phyloP scores from a whole-genome alignment of 2,888 invertebrate species.

The Nephrotoma guestfalica region DNA sequence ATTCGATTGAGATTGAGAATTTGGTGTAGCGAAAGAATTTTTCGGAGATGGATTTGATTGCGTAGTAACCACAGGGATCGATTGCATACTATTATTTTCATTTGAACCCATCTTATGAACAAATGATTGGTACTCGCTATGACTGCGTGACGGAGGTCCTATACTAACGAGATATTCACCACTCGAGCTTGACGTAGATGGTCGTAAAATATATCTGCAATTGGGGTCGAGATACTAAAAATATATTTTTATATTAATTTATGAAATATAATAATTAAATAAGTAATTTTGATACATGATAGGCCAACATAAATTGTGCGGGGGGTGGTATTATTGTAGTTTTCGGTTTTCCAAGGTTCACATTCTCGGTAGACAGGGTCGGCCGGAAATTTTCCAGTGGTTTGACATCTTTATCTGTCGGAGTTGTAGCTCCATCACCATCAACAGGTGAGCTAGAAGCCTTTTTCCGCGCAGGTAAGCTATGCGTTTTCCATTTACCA shows the following conservation, averaged over 20 bases:
- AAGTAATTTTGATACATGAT: slow-evolving; percentile 28
- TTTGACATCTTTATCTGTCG: slow-evolving; percentile 30
- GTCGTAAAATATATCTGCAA: slow-evolving; percentile 56
- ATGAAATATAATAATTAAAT: slow-evolving; percentile 15
- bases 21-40: slow-evolving; percentile 14
- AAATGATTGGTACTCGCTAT: slow-evolving; percentile 52
- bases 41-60: slow-evolving; percentile 27
- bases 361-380: slow-evolving; percentile 70
- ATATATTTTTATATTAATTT: slow-evolving; percentile 30
- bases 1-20: slow-evolving; percentile 17
- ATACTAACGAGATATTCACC: slow-evolving; percentile 59
- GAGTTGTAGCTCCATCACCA: slow-evolving; percentile 36
- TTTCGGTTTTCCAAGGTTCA: slow-evolving; percentile 31
- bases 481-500: slow-evolving; percentile 82
- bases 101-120: slow-evolving; percentile 42
- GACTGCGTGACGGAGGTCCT: slow-evolving; percentile 45
- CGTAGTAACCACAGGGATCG: slow-evolving; percentile 3
- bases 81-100: slow-evolving; percentile 16
- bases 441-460: slow-evolving; percentile 39
- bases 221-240: slow-evolving; percentile 48
- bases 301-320: slow-evolving; percentile 39
- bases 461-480: slow-evolving; percentile 72
- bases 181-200: slow-evolving; percentile 44
- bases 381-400: slow-evolving; percentile 49
- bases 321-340: slow-evolving; percentile 34